Conservation (phyloP, 2,797 vertebrate genomes). For the Enteromius viviparus region DNA sequence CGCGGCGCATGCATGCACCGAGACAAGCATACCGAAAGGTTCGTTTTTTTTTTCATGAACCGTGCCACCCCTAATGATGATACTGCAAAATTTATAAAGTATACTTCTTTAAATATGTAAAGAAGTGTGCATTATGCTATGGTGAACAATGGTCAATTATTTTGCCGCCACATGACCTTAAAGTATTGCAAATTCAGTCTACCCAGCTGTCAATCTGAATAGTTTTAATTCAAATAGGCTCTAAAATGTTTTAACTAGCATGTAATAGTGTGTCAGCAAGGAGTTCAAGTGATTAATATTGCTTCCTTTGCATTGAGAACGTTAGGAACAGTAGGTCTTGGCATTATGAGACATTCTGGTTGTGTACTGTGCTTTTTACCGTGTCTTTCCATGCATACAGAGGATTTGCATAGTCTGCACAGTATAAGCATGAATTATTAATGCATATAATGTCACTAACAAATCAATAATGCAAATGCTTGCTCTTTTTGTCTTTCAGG, state of each 20-base stretch:
- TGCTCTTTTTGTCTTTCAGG: constrained; percentile 69
- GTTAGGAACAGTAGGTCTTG: neutral
- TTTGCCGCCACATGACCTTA: neutral
- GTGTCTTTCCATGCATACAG: neutral
- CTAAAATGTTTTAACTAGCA: neutral
- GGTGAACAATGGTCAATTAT: neutral
- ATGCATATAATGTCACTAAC: constrained; percentile 4
- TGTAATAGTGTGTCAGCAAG: no score
- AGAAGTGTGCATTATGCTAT: neutral
- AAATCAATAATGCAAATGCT: neutral
- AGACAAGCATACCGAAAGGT: no score
- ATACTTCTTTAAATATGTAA: no score
- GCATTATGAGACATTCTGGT: neutral
- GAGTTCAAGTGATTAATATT: neutral
- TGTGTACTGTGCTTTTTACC: neutral
- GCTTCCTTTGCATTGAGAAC: neutral
- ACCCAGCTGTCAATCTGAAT: neutral
- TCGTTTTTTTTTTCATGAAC: no score
- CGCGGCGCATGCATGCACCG: no score
- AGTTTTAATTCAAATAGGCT: neutral
- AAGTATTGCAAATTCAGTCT: neutral
- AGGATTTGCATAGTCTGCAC: neutral
- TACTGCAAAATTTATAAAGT: no score
- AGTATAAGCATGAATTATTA: constrained; percentile 1
- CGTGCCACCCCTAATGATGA: no score